Percentiles rank a stretch among this genome's conserved stretches.
Conservation (phyloP, 2,797 vertebrate genomes). For the Cephalopachus bancanus region DNA sequence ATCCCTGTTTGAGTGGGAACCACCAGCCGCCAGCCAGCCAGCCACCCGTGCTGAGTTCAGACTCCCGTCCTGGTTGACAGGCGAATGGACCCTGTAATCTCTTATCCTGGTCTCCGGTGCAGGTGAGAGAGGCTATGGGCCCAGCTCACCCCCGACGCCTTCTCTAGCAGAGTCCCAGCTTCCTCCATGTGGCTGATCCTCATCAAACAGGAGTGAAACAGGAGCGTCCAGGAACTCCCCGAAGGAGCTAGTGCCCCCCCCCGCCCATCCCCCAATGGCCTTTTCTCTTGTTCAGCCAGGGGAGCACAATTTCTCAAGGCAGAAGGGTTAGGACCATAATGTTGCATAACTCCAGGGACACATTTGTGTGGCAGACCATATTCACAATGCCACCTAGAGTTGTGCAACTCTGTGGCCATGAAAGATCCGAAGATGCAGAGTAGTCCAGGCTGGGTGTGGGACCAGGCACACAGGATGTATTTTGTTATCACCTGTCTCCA, state of each 20-base stretch:
- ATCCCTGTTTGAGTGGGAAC: constrained; percentile 29
- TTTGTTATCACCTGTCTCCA: constrained; percentile 16
- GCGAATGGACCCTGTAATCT: not conserved
- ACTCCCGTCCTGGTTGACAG: not conserved
- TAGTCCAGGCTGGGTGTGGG: not conserved
- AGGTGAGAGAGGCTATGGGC: constrained; percentile 8
- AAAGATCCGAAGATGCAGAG: not conserved
- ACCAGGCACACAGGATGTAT: not conserved
- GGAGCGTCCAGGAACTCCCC: not conserved
- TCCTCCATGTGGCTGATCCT: not conserved
- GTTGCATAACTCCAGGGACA: not conserved
- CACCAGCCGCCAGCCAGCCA: constrained; percentile 48
- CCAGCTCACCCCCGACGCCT: not conserved
- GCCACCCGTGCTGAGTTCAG: constrained; percentile 7
- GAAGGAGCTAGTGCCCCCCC: constrained; percentile 20
- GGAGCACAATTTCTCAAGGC: not conserved
- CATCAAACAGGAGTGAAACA: not conserved
- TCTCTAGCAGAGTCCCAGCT: constrained; percentile 37
- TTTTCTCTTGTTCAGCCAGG: not conserved
- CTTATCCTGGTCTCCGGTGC: not conserved
- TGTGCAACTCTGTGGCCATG: not conserved
- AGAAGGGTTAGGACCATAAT: constrained; percentile 38
- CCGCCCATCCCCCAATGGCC: not conserved
- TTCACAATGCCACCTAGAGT: not conserved
- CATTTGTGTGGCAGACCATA: not conserved